These are phyloP conservation scores for Apostichopus californicus DNA, from an alignment of 35 echinoderm and acorn worm species.

Conservation along the genomic window DNA sequence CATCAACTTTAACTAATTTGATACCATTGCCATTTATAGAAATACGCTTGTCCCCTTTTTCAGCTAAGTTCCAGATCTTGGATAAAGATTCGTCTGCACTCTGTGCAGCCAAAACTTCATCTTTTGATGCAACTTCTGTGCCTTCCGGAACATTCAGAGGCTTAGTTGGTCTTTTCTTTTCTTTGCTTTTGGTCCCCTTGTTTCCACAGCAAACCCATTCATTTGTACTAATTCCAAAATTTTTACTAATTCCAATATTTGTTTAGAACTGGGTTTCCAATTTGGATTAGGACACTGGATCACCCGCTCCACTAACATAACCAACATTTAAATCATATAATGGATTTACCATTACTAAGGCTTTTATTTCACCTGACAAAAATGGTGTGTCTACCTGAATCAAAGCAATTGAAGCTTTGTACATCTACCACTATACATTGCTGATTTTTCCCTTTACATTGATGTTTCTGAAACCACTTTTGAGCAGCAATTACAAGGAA, in stretches of 20 bases:
- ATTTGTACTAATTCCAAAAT: no score
- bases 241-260: no score
- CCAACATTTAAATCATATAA: constrained; percentile 51
- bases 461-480: not conserved
- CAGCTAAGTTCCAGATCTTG: not conserved
- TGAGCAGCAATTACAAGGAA: not conserved
- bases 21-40: not conserved
- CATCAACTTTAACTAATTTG: no score
- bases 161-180: not conserved
- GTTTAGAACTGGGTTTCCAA: not conserved
- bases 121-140: no score
- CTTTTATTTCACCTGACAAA: constrained; percentile 29
- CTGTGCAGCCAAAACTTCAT: not conserved
- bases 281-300: constrained; percentile 2
- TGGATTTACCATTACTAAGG: constrained; percentile 42
- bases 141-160: no score
- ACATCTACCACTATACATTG: constrained; percentile 51
- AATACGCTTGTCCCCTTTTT: not conserved
- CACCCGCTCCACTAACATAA: constrained; percentile 17
- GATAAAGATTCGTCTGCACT: not conserved
- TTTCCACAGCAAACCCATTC: constrained; percentile 12
- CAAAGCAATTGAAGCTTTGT: constrained; percentile 30
- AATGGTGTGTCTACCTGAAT: constrained; percentile 52
- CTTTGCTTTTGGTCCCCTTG: not conserved
- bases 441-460: not conserved